phyloP scores from a whole-genome alignment of 2,113 vertebrate genomes.

The Mus spicilegus region DNA sequence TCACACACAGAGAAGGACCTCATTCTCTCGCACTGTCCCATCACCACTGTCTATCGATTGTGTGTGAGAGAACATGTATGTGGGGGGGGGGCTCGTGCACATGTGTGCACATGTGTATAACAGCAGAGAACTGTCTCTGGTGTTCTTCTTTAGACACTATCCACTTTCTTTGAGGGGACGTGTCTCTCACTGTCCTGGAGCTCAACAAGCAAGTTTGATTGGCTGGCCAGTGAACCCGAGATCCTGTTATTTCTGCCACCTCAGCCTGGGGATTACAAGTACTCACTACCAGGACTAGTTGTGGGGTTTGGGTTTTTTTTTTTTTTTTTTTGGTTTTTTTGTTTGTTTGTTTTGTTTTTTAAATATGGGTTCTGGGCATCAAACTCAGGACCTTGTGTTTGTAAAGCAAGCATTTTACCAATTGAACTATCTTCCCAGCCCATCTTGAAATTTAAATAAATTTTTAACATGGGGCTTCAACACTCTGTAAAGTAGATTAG shows the following conservation, averaged over 20 bases:
- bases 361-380: background rate
- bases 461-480: background rate
- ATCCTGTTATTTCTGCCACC: background rate
- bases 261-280: background rate
- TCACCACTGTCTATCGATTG: background rate
- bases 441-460: constrained; percentile 31
- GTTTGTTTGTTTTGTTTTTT: background rate
- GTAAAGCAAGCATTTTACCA: background rate
- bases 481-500: background rate
- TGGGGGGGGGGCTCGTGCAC: background rate
- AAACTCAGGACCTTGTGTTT: background rate
- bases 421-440: background rate
- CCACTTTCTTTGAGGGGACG: background rate
- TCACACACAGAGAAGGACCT: background rate
- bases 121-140: background rate
- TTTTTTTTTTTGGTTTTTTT: too few relatives aligned
- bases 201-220: background rate
- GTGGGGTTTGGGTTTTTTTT: background rate
- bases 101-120: background rate
- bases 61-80: background rate
- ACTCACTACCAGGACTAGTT: background rate
- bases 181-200: background rate
- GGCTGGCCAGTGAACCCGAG: background rate
- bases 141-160: background rate
- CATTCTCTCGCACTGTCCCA: background rate